phyloP scores from a whole-genome alignment of 2,888 invertebrate genomes.

The Calameuta filiformis region DNA sequence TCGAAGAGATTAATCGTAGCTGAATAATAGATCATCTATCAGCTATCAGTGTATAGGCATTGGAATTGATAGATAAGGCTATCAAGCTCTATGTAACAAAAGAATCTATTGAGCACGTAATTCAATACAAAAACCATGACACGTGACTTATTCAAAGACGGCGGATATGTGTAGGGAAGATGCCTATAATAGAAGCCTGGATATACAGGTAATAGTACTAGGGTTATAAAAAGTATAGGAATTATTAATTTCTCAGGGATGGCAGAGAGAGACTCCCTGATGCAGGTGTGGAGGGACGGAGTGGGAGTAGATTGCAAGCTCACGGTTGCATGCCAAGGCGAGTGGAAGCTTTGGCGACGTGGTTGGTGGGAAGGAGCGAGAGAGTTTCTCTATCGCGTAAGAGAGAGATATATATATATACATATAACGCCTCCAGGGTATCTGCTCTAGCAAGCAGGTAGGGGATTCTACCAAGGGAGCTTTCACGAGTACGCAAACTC shows the following conservation, averaged over 20 bases:
- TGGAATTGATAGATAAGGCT: not conserved
- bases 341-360: conserved; percentile 9
- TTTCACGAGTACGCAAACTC: conserved; percentile 32
- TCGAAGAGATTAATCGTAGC: not conserved
- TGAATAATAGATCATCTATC: not conserved
- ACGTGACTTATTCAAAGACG: not conserved
- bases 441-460: not conserved
- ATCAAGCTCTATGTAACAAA: not conserved
- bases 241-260: conserved; percentile 35
- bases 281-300: conserved; percentile 15
- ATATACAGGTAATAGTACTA: not conserved
- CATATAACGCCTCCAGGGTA: not conserved
- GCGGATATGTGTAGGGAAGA: not conserved
- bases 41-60: not conserved
- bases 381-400: not conserved
- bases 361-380: conserved; percentile 10
- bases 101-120: not conserved
- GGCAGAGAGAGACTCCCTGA: conserved; percentile 13
- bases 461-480: not conserved
- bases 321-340: conserved; percentile 13
- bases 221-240: conserved; percentile 28
- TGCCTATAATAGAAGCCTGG: not conserved
- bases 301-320: conserved; percentile 31
- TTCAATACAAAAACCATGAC: not conserved
- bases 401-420: not conserved